phyloP scores from a whole-genome alignment of 2,797 vertebrate genomes.

The Lemur catta region DNA sequence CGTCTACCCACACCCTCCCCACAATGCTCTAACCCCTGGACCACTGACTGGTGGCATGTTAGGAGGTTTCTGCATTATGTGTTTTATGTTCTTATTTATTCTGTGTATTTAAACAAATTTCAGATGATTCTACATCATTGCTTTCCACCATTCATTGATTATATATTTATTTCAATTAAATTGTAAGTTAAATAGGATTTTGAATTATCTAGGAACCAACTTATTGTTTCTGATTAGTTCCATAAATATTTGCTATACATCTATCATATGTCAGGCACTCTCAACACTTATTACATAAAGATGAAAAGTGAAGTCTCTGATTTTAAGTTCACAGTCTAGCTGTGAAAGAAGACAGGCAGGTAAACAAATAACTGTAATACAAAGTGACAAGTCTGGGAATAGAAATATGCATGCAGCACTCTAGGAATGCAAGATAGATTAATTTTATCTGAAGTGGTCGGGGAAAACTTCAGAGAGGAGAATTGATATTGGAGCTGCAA shows the following conservation, averaged over 20 bases:
- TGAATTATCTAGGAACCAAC: background rate
- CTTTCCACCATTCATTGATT: background rate
- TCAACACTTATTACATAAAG: constrained; percentile 53
- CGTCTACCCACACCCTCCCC: background rate
- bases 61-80: background rate
- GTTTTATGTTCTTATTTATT: constrained; percentile 45
- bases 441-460: background rate
- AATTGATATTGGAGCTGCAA: constrained; percentile 22
- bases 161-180: background rate
- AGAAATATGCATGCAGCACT: constrained; percentile 32
- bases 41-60: background rate
- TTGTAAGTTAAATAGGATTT: constrained; percentile 30
- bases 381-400: background rate
- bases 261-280: background rate
- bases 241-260: constrained; percentile 48
- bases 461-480: background rate
- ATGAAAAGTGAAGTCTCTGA: constrained; percentile 45
- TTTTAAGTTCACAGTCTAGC: constrained; percentile 35
- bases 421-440: constrained; percentile 11
- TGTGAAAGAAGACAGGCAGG: constrained; percentile 26
- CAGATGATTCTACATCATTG: background rate
- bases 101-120: constrained; percentile 23
- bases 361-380: constrained; percentile 58
- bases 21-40: background rate
- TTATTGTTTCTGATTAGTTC: constrained; percentile 38